These are phyloP conservation scores for Pomatostomus ruficeps DNA, from an alignment of 2,113 vertebrate genomes.

Conservation along the genomic window DNA sequence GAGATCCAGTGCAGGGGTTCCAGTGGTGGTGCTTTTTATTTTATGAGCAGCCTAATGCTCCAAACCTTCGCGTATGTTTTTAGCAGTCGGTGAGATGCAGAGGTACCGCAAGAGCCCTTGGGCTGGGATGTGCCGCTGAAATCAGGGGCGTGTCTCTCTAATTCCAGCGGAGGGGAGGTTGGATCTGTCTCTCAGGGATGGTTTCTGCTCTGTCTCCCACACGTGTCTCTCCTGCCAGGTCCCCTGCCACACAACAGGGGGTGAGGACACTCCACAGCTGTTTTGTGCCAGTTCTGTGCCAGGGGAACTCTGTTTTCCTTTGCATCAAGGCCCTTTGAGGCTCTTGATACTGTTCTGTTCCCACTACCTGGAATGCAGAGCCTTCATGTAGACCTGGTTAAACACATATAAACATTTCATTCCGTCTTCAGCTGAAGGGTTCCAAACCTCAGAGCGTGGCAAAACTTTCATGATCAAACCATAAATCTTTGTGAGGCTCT, in stretches of 20 bases:
- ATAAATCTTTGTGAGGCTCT: not conserved
- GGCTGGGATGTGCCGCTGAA: not conserved
- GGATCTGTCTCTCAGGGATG: not conserved
- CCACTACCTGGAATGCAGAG: not conserved
- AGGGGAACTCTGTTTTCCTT: not conserved
- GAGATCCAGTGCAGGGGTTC: rapidly evolving
- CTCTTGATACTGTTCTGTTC: not conserved
- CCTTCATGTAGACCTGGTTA: not conserved
- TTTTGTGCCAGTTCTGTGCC: not conserved
- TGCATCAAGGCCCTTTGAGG: not conserved
- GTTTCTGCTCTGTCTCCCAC: not conserved
- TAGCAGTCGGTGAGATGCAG: rapidly evolving
- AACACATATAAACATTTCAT: not conserved
- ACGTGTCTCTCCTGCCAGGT: not conserved
- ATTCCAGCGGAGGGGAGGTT: not conserved
- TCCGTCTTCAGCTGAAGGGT: not conserved
- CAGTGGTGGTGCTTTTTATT: not conserved
- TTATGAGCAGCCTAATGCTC: not conserved
- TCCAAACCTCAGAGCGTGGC: not conserved
- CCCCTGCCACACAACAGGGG: not conserved
- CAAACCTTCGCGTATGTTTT: rapidly evolving
- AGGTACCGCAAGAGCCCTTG: not conserved
- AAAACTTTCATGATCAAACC: not conserved
- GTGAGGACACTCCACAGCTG: not conserved
- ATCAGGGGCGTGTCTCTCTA: rapidly evolving